These are phyloP conservation scores for Mirza zaza DNA, from an alignment of 2,113 vertebrate species.

Conservation along the genomic window DNA sequence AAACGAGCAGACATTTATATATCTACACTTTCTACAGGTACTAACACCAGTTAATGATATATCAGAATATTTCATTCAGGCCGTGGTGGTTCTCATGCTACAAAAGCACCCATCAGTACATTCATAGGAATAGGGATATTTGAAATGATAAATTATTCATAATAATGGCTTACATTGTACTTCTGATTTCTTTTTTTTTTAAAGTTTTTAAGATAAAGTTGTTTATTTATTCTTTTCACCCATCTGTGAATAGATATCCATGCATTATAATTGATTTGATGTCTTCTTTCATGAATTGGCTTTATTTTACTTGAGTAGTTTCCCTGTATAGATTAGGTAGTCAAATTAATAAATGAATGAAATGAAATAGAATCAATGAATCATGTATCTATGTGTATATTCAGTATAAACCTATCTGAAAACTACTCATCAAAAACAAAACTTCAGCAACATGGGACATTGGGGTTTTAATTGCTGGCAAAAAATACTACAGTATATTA, in stretches of 20 bases:
- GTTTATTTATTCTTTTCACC: neutral
- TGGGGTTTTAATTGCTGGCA: neutral
- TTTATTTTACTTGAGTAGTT: neutral
- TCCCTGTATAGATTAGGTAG: neutral
- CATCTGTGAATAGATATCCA: neutral
- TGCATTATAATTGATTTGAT: neutral
- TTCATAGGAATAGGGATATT: neutral
- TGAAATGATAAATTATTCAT: neutral
- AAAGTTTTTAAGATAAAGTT: slow-evolving; percentile 26
- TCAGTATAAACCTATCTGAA: neutral
- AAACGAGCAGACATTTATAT: neutral
- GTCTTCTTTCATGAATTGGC: neutral
- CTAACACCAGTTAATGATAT: neutral
- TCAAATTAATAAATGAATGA: neutral
- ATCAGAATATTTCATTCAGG: neutral
- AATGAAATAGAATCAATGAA: neutral
- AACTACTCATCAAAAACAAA: neutral
- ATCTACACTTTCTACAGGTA: neutral
- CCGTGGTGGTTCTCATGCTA: neutral
- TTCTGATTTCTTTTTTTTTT: slow-evolving; percentile 31
- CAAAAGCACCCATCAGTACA: neutral
- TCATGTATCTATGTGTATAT: neutral
- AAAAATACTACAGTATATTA: neutral
- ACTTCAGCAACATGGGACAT: neutral
- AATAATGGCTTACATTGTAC: neutral